Evolutionary conservation across 2,113 vertebrate species (phyloP).

Genomic region (Pomatostomus ruficeps): DNA sequence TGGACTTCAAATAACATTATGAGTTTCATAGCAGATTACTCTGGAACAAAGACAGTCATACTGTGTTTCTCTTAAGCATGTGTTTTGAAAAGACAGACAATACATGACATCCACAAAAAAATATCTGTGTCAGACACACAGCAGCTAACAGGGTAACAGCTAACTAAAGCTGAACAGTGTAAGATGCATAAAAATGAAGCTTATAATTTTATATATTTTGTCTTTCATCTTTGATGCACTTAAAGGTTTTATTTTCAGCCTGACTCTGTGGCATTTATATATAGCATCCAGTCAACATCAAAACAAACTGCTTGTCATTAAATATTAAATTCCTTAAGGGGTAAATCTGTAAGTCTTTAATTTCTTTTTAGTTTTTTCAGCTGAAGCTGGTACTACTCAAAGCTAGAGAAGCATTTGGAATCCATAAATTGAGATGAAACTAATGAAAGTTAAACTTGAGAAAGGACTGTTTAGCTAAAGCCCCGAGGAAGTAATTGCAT

Average conservation of each 20-base stretch:
- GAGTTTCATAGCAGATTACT: not conserved
- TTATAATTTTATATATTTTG: not conserved
- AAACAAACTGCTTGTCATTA: not conserved
- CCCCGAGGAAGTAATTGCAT: not conserved
- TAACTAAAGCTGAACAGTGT: not conserved
- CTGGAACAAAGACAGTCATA: not conserved
- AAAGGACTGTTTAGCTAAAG: not conserved
- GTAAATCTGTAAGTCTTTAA: not conserved
- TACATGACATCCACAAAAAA: not conserved
- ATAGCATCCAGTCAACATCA: not conserved
- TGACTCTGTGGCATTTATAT: not conserved
- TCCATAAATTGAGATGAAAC: not conserved
- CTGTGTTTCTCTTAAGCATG: not conserved
- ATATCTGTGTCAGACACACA: not conserved
- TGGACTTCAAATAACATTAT: not conserved
- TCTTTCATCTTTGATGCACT: not conserved
- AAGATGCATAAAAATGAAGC: not conserved
- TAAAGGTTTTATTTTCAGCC: slow-evolving; percentile 5
- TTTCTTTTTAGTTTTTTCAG: not conserved
- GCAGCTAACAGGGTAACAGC: not conserved
- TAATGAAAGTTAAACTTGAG: not conserved
- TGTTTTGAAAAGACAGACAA: not conserved
- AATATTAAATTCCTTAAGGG: slow-evolving; percentile 1
- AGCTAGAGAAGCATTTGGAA: not conserved
- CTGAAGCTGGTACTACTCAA: not conserved